phyloP scores from a whole-genome alignment of 1,140 invertebrate species.

The Papilio dardanus region DNA sequence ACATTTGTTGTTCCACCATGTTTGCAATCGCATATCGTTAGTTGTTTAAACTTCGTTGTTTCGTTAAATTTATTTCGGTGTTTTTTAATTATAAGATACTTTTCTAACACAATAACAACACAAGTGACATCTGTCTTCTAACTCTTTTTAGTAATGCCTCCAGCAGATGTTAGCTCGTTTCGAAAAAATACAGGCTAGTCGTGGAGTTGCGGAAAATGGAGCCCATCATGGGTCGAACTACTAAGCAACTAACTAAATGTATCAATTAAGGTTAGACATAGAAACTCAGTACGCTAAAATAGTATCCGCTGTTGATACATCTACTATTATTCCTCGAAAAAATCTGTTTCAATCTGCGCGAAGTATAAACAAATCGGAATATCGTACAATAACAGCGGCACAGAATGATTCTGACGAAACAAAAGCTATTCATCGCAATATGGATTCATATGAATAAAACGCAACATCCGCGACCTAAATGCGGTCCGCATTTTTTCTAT shows the following conservation, averaged over 20 bases:
- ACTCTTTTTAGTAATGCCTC: too few species aligned
- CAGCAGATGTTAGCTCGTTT: too few species aligned
- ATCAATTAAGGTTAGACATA: neutral
- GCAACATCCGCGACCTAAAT: slow-evolving; percentile 12
- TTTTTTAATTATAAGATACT: neutral
- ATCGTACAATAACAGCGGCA: slow-evolving; percentile 5
- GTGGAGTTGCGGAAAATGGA: too few species aligned
- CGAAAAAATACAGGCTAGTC: too few species aligned
- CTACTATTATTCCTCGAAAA: slow-evolving; percentile 5
- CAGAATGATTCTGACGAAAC: slow-evolving; percentile 11
- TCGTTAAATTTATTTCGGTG: neutral
- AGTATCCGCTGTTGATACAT: neutral
- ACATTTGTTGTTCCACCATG: neutral
- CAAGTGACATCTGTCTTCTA: neutral
- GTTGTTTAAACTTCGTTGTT: neutral
- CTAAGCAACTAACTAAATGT: too few species aligned
- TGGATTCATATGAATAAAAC: slow-evolving; percentile 4
- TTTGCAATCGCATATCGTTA: neutral
- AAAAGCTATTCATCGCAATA: slow-evolving; percentile 21
- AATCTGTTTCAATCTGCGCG: neutral
- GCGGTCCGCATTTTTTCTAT: neutral
- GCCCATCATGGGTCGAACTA: too few species aligned
- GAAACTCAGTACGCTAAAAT: neutral
- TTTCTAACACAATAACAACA: neutral
- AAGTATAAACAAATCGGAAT: neutral